These are phyloP conservation scores for Kryptolebias ocellatus DNA, from an alignment of 2,797 vertebrate species.

Conservation along the genomic window DNA sequence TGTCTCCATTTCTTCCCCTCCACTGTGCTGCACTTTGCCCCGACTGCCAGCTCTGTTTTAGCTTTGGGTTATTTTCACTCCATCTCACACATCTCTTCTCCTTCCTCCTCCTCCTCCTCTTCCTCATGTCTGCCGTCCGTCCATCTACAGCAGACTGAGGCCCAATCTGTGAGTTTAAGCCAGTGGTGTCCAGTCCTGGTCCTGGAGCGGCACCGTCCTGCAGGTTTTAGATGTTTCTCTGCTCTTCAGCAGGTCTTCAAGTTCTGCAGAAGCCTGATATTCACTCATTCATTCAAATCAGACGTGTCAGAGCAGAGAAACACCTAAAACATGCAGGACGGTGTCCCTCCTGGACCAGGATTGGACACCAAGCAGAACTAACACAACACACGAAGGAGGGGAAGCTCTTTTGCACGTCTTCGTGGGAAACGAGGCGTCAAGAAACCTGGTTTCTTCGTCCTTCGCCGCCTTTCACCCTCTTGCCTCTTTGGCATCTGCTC, in stretches of 20 bases:
- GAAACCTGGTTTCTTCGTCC: constrained; percentile 29
- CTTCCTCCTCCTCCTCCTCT: neutral
- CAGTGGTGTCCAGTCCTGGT: too few species aligned
- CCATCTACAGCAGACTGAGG: constrained; percentile 47
- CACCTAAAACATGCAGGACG: too few species aligned
- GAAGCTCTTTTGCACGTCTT: constrained; percentile 4
- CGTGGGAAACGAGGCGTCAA: constrained; percentile 24
- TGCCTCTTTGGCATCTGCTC: constrained; percentile 56
- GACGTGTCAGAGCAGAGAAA: too few species aligned
- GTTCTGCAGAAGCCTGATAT: too few species aligned
- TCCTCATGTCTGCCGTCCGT: constrained; percentile 23
- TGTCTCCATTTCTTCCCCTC: constrained; percentile 54
- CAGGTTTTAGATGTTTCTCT: too few species aligned
- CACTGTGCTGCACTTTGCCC: constrained; percentile 40
- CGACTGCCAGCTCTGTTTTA: constrained; percentile 54
- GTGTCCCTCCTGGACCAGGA: too few species aligned
- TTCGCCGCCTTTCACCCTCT: constrained; percentile 23
- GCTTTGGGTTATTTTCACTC: constrained; percentile 63
- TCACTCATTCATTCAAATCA: too few species aligned
- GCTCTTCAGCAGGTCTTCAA: too few species aligned
- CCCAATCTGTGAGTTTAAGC: constrained; percentile 40
- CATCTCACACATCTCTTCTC: constrained; percentile 28
- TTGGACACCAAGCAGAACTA: constrained; percentile 37
- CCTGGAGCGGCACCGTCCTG: too few species aligned
- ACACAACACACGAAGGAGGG: constrained; percentile 39